A percentile compares a stretch with the other conserved stretches of the same genome.
These are phyloP conservation scores for Dascillus cervinus DNA, from an alignment of 2,888 invertebrate genomes.

Conservation along the genomic window DNA sequence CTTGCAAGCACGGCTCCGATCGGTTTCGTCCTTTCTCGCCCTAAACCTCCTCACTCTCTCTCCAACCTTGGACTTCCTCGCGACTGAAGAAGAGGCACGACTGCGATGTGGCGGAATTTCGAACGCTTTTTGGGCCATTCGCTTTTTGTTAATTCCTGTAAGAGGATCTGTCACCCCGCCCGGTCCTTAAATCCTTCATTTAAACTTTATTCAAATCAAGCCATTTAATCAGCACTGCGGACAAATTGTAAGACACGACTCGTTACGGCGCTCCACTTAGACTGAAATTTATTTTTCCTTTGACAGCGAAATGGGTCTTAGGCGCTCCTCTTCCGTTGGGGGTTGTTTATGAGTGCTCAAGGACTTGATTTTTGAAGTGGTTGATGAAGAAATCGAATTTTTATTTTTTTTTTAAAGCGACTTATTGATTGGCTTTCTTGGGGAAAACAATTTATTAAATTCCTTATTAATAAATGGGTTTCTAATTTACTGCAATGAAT, in stretches of 20 bases:
- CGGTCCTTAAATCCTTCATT: constrained; percentile 1
- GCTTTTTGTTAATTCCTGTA: constrained; percentile 20
- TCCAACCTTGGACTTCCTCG: background rate
- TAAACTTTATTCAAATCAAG: background rate
- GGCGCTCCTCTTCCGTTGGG: background rate
- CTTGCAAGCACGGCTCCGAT: constrained; percentile 16
- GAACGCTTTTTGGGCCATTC: constrained; percentile 9
- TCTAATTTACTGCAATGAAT: too few relatives aligned
- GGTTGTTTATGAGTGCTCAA: too few relatives aligned
- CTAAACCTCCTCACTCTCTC: background rate
- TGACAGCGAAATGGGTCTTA: background rate
- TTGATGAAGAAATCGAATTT: too few relatives aligned
- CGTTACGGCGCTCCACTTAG: background rate
- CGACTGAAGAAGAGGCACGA: background rate
- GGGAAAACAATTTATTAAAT: too few relatives aligned
- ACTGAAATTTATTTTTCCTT: background rate
- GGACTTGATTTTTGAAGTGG: too few relatives aligned
- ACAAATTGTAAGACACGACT: background rate
- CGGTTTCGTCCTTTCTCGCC: background rate
- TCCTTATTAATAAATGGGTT: too few relatives aligned
- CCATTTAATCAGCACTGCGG: too few relatives aligned
- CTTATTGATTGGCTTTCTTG: too few relatives aligned
- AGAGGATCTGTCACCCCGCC: constrained; percentile 15
- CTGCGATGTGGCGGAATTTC: constrained; percentile 1
- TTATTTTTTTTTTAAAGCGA: too few relatives aligned